Base-by-base conservation (phyloP, 2,888 invertebrate species). In the Halocaridina rubra region DNA sequence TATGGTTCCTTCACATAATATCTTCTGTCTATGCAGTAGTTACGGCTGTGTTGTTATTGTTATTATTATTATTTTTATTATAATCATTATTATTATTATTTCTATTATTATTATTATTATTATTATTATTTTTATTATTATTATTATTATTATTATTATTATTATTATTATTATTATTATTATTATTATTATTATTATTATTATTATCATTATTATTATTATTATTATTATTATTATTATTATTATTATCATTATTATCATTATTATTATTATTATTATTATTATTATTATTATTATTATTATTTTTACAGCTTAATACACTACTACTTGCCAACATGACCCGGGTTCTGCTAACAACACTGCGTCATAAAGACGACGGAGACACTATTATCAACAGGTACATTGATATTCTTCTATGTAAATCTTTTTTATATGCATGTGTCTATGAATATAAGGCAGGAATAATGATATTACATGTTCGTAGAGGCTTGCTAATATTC, bases 251-350 rank as follows among this genome's bases (percentile, higher is more conserved):
- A 5, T 27, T 27, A 0, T 69, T 13, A 29, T 30, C 3, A n/a
- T n/a, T n/a, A n/a, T n/a, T n/a, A n/a, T n/a, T n/a, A n/a, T n/a
- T n/a, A n/a, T n/a, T n/a, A n/a, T n/a, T n/a, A n/a, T n/a, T n/a
- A n/a, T n/a, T n/a, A n/a, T n/a, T n/a, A n/a, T n/a, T n/a, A n/a
- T n/a, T n/a, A n/a, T n/a, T n/a, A n/a, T n/a, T n/a, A n/a, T n/a
- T 69, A 29, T n/a, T 69, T 13, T 67, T 16, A 27, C 90, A 91
- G 91, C 89, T 94, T 24, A 95, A 95, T 90, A 91, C 93, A 0
- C 89, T 92, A 0, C 91, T 95, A 0, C 92, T 95, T 78, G 89
- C 93, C 3, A 94, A 95, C 89, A 94, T 95, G 13, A 90, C 94
- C 24, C 91, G 94, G 85, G 93, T 94, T 0, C 91, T 95, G 85